These are phyloP conservation scores for Paracentrotus lividus DNA, from an alignment of 53 echinoderm and acorn worm species.

Conservation along the genomic window DNA sequence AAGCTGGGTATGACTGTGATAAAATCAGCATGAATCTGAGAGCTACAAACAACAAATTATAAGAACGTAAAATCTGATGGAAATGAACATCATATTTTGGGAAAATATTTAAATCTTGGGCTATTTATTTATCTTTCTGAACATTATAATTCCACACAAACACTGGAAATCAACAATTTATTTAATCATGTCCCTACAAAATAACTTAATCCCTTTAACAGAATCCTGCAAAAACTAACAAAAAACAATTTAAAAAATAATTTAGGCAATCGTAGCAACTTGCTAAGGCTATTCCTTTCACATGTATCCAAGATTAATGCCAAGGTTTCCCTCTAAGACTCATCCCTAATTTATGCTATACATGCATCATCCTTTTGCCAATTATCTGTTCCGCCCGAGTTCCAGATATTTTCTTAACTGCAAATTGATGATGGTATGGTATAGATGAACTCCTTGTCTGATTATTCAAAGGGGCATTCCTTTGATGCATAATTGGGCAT, in stretches of 20 bases:
- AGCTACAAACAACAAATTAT: too few species aligned
- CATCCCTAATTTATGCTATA: neutral
- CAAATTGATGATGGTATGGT: conserved; percentile 13
- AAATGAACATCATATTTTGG: too few species aligned
- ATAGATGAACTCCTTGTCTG: neutral
- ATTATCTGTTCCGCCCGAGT: neutral
- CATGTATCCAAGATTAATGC: neutral
- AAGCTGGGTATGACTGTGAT: too few species aligned
- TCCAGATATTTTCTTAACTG: conserved; percentile 27
- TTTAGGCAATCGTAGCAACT: neutral
- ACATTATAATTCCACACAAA: too few species aligned
- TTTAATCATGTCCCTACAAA: too few species aligned
- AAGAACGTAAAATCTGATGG: too few species aligned
- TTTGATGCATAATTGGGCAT: conserved; percentile 52
- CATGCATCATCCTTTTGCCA: conserved; percentile 13
- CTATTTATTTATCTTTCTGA: too few species aligned
- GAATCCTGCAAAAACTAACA: neutral
- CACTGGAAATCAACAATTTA: neutral
- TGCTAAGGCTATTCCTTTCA: neutral
- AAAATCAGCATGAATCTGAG: too few species aligned
- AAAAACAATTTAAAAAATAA: neutral
- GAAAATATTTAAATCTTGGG: too few species aligned
- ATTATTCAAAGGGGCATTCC: conserved; percentile 36
- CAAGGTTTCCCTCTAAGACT: neutral
- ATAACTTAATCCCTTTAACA: too few species aligned